Conservation (phyloP, 2,113 vertebrate species). For the Cephalopterus ornatus region DNA sequence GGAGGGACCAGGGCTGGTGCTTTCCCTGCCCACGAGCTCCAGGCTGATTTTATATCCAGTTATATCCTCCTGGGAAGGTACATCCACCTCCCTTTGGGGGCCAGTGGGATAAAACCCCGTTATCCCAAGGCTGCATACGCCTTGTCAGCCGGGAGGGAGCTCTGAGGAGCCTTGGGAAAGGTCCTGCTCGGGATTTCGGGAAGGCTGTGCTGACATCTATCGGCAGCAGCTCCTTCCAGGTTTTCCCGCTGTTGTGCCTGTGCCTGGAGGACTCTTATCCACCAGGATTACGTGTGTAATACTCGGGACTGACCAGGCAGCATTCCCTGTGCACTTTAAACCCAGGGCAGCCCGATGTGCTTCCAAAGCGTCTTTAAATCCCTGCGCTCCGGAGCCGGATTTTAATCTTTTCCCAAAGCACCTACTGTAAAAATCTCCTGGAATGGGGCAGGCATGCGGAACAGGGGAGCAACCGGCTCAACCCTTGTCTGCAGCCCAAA, state of each 20-base stretch:
- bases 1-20: not conserved
- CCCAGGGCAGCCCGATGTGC: rapidly evolving
- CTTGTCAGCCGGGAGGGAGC: not conserved
- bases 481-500: not conserved
- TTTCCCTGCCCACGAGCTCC: not conserved
- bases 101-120: not conserved
- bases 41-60: rapidly evolving
- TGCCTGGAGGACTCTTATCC: not conserved
- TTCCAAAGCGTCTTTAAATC: not conserved
- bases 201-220: slow-evolving; percentile 62
- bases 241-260: not conserved
- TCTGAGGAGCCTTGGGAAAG: not conserved
- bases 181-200: not conserved
- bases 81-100: rapidly evolving
- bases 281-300: rapidly evolving
- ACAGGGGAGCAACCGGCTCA: rapidly evolving
- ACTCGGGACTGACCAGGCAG: rapidly evolving
- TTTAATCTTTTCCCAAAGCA: not conserved
- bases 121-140: rapidly evolving
- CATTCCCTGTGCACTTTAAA: rapidly evolving
- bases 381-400: rapidly evolving
- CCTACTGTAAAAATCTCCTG: not conserved
- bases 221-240: not conserved
- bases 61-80: not conserved
- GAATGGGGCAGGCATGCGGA: rapidly evolving